Conservation (phyloP, 2,797 vertebrate genomes). For the Megaceryle alcyon region DNA sequence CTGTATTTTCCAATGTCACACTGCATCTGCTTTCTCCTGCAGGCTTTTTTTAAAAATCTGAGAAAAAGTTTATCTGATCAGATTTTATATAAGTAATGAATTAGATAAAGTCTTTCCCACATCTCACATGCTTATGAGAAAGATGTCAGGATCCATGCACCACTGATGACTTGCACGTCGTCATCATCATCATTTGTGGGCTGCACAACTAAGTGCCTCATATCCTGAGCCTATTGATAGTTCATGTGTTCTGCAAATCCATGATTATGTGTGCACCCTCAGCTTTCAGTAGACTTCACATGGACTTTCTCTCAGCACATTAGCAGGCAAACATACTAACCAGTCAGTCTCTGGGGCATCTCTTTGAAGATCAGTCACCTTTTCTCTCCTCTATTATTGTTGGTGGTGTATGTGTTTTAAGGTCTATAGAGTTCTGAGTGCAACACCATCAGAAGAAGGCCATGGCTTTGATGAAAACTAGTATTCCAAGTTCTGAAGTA, state of each 20-base stretch:
- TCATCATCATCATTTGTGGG: not conserved
- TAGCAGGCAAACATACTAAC: not conserved
- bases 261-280: fast-evolving
- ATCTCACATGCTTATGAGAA: not conserved
- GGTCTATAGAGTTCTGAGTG: not conserved
- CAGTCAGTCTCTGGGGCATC: fast-evolving
- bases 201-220: fast-evolving
- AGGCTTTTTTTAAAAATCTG: not conserved
- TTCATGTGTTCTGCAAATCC: not conserved
- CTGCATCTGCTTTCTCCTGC: not conserved
- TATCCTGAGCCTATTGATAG: not conserved
- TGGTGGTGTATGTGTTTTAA: not conserved
- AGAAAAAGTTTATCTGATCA: not conserved
- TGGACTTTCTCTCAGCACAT: fast-evolving
- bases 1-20: not conserved
- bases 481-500: not conserved
- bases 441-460: not conserved
- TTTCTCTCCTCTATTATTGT: not conserved
- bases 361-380: not conserved
- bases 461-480: not conserved
- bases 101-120: not conserved
- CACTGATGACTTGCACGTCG: not conserved
- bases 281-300: not conserved
- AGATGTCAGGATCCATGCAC: not conserved
- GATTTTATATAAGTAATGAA: not conserved